Base-by-base conservation (phyloP, 2,888 invertebrate genomes). In the Morpho helenor region DNA sequence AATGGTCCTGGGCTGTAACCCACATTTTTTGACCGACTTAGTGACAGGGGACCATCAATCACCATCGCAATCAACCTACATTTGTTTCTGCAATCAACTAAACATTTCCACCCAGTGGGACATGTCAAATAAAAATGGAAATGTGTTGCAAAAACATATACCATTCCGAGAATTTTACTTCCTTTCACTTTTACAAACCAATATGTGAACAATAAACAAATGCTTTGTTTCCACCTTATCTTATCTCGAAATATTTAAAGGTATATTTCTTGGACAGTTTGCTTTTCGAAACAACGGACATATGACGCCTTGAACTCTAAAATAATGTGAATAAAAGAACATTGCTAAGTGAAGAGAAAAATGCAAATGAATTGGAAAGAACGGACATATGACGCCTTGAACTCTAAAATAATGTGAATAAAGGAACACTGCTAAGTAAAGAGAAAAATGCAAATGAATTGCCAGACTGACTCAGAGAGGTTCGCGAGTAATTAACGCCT, bases 401-500 rank as follows among this genome's bases (percentile, higher is more conserved):
- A 53, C 57, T 60, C 47, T 57, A 56, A 49, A 59, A 44, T 49
- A 31, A 31, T 31, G 31, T 8, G 48, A n/a, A 22, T 48, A 22
- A 23, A 49, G 52, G 40, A 56, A 47, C 56, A 43, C 39, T 9
- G 41, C 56, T 56, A 46, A 56, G 51, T 56, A 47, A 40, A 45
- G 61, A 54, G 60, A 62, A 52, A 47, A 48, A 63, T 76, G 75
- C 71, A 79, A 79, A 77, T 71, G 68, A 73, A 68, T 65, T 62
- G 65, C 54, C 66, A 61, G 63, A 69, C 67, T 82, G 80, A 82
- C 66, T 82, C 81, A 82, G 69, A 74, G 70, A 75, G 75, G 71
- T 76, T 75, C 67, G 75, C 75, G 68, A 68, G 63, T 73, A 77
- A 74, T 82, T 82, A 82, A 74, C 80, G 74, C 79, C 74, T 64